phyloP scores from a whole-genome alignment of 2,888 invertebrate species.

The Fragum sueziense region DNA sequence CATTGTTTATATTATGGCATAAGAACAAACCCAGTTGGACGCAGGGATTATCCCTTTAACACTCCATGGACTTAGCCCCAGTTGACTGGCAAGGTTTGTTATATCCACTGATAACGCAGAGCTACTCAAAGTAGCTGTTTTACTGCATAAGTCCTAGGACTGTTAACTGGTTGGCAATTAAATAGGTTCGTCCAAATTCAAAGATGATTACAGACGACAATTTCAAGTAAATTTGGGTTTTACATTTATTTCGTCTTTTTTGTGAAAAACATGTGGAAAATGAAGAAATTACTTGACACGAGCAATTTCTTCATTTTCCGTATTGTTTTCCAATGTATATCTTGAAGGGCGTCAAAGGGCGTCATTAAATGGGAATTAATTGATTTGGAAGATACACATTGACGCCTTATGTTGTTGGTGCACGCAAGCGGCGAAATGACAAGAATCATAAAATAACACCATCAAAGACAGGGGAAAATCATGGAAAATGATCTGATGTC shows the following conservation, averaged over 20 bases:
- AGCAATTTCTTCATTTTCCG: not conserved
- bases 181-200: no score
- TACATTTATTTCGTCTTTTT: not conserved
- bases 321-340: not conserved
- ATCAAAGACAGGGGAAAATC: no score
- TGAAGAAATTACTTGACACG: conserved; percentile 3
- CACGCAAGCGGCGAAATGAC: not conserved
- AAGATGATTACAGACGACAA: no score
- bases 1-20: no score
- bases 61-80: no score
- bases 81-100: no score
- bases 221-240: no score
- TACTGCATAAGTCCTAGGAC: no score
- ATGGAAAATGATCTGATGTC: no score
- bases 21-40: not conserved
- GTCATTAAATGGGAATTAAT: not conserved
- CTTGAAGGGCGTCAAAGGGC: not conserved
- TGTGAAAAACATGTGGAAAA: not conserved
- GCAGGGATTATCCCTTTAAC: not conserved
- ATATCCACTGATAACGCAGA: no score
- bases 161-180: no score
- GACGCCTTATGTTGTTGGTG: not conserved
- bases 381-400: not conserved
- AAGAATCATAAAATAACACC: not conserved
- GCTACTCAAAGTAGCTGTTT: no score